phyloP scores from a whole-genome alignment of 2,113 vertebrate species.

The Erpornis zantholeuca region DNA sequence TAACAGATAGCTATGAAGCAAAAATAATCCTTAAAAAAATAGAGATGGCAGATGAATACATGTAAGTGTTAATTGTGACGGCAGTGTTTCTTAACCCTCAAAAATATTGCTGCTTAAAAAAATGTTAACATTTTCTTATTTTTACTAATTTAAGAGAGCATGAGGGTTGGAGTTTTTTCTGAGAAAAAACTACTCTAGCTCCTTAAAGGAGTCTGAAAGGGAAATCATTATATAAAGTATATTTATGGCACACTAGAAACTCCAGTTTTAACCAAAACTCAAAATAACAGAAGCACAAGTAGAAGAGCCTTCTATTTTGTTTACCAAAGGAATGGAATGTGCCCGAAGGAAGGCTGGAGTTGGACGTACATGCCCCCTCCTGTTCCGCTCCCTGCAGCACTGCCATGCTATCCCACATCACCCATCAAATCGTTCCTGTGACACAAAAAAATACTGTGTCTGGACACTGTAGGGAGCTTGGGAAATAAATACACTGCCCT shows the following conservation, averaged over 20 bases:
- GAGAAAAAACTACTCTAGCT: not conserved
- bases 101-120: not conserved
- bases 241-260: not conserved
- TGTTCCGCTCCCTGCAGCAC: not conserved
- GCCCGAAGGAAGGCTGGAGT: not conserved
- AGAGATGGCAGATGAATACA: not conserved
- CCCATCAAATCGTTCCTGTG: not conserved
- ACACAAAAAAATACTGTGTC: not conserved
- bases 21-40: not conserved
- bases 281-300: not conserved
- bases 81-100: not conserved
- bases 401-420: not conserved
- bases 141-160: not conserved
- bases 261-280: not conserved
- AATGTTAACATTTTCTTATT: not conserved
- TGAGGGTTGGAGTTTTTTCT: not conserved
- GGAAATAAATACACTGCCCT: not conserved
- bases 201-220: not conserved
- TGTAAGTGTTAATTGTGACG: not conserved
- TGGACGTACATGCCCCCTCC: rapidly evolving
- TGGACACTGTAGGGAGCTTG: not conserved
- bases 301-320: not conserved
- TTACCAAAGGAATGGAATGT: not conserved
- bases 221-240: not conserved
- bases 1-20: not conserved